Conservation (phyloP, 2,888 invertebrate genomes). For the Dione juno region DNA sequence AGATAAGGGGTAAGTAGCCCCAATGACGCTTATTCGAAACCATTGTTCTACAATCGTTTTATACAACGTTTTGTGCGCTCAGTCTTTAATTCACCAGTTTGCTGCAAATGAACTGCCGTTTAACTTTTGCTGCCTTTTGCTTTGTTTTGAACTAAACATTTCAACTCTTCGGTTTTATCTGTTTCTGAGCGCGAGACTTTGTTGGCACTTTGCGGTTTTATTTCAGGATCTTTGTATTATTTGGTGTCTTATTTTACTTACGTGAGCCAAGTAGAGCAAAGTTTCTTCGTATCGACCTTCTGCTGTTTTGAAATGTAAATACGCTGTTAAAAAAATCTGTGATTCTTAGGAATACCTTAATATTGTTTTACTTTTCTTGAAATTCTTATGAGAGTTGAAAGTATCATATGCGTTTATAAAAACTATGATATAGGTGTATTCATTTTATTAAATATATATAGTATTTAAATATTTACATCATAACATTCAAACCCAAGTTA, state of each 20-base stretch:
- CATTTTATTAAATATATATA: too few species aligned
- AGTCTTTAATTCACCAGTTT: constrained; percentile 42
- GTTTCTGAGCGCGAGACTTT: constrained; percentile 37
- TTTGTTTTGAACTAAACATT: constrained; percentile 44
- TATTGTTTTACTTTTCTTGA: neutral
- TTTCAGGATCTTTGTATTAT: constrained; percentile 45
- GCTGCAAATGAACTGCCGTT: constrained; percentile 39
- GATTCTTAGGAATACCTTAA: constrained; percentile 24
- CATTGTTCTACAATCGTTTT: constrained; percentile 37
- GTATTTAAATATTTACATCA: too few species aligned
- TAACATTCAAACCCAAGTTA: too few species aligned
- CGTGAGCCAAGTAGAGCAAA: constrained; percentile 42
- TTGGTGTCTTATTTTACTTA: constrained; percentile 43
- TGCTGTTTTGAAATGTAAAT: constrained; percentile 46
- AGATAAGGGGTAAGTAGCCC: constrained; percentile 36
- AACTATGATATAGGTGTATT: neutral
- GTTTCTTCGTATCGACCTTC: constrained; percentile 44
- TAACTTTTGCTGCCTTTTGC: constrained; percentile 39
- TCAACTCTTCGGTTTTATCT: constrained; percentile 40
- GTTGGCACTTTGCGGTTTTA: constrained; percentile 44
- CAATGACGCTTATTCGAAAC: constrained; percentile 26
- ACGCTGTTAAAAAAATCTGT: constrained; percentile 32
- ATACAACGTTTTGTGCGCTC: constrained; percentile 37
- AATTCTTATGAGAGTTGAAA: neutral
- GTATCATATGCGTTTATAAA: neutral